Conservation (phyloP, 1,140 invertebrate species). For the Microplitis mediator region DNA sequence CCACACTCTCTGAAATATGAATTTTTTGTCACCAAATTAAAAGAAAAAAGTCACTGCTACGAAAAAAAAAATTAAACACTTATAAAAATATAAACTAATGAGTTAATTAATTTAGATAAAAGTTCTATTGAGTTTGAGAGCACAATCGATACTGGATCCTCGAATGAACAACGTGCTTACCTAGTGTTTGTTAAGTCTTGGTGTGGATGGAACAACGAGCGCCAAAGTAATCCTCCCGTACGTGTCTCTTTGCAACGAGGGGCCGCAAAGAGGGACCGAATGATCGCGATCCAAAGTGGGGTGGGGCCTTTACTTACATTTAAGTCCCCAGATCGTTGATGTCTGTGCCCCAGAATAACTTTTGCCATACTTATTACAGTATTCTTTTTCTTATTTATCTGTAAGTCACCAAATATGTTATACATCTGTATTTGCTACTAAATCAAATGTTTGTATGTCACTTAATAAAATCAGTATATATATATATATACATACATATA, state of each 20-base stretch:
- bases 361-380: slow-evolving; percentile 17
- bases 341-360: slow-evolving; percentile 7
- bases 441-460: background rate
- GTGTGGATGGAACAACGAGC: slow-evolving; percentile 43
- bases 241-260: slow-evolving; percentile 32
- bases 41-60: background rate
- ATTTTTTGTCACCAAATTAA: slow-evolving; percentile 6
- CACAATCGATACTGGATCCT: slow-evolving; percentile 56
- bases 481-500: background rate
- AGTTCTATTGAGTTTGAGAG: slow-evolving; percentile 51
- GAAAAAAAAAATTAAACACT: background rate
- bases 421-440: background rate
- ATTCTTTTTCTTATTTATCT: background rate
- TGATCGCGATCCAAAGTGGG: slow-evolving; percentile 32
- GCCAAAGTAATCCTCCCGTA: slow-evolving; percentile 37
- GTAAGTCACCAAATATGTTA: background rate
- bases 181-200: slow-evolving; percentile 49
- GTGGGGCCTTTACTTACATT: slow-evolving; percentile 18
- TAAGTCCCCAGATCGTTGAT: slow-evolving; percentile 1
- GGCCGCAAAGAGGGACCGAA: slow-evolving; percentile 33
- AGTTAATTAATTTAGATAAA: slow-evolving; percentile 3
- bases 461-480: background rate
- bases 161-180: slow-evolving; percentile 49
- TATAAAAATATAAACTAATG: background rate
- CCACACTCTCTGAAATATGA: slow-evolving; percentile 27